Base-by-base conservation (phyloP, 2,113 vertebrate species). In the Cyprinus carpio region DNA sequence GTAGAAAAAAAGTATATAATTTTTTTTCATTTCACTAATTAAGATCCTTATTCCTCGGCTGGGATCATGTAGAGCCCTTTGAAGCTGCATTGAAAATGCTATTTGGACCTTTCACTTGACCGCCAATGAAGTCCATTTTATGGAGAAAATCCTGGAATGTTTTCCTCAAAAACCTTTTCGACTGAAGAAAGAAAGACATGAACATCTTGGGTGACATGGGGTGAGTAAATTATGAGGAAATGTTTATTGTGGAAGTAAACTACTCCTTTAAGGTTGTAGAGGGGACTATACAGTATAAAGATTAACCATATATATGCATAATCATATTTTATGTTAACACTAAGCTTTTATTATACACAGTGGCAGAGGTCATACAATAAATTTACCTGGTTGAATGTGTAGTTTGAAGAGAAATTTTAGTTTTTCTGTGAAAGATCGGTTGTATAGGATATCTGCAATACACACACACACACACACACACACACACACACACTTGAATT, bases 391-490 rank as follows among this genome's bases (percentile, higher is more conserved):
- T 87, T 96, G 97, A 86, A 99, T 95, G 89, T 99, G 97, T 86
- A 99, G 91, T 91, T 99, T 99, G 94, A 98, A 99, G 90, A 99
- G 96, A 85, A 99, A 93, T 84, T 98, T 99, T 91, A 99, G 95
- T 91, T 97, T 97, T 84, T 98, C 96, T 89, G 97, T 99, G 93
- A 99, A 98, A 64, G 96, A 97, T 90, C 96, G 96, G 75, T 96
- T 94, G 90, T 96, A 98, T 90, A 99, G 93, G 37, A 92, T 93
- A 91, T 99, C 98, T 99, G 94, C 64, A 87, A 87, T n/a, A 80
- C 23, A 29, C 72, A 16, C 31, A 87, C 31, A 43, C 40, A 43
- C n/a, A n/a, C n/a, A 74, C 29, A 58, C 31, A 64, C 13, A 29
- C 27, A 87, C 27, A 74, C 29, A 58, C 31, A 64, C 25, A 23